Evolutionary conservation across 1,140 invertebrate genomes (phyloP), one percentile per base, ranked within the genome.

Genomic region (Gonatopus flavifemur): DNA sequence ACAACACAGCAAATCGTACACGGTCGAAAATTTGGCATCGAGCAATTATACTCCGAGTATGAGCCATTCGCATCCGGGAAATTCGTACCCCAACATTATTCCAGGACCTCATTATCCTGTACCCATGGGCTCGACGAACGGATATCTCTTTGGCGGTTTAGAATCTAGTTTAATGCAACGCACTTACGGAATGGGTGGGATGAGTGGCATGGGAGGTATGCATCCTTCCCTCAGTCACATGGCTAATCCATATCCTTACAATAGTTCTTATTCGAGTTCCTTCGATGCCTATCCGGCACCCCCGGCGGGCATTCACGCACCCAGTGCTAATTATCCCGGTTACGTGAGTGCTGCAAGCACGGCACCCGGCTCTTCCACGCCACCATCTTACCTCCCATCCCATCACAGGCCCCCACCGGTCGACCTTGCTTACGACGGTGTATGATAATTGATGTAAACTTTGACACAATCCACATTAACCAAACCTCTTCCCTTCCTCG

Each of bases 161-260:
- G 76, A 78, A 44, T 66, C 74, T 25, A 76, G 71, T 56, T 60
- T 78, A 30, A 75, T 77, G 69, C 76, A 76, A 52, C 73, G 74
- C 37, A 69, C 67, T 38, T 77, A 78, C 54, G 63, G 62, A n/a
- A 72, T 72, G 60, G 37, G 69, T 36, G 62, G 68, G n/a, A 73
- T 70, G 66, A 62, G 66, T 44, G 62, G 69, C 15, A 74, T 73
- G 70, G 56, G 68, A 13, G 63, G 69, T 39, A 76, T 77, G 72
- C 74, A 78, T 45, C 72, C 74, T 12, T 71, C 72, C 21, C 64
- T 77, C 25, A 67, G 72, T 7, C 76, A 76, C 33, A 72, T 76
- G 67, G 63, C 59, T 30, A 77, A 75, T 52, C 68, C 72, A 30
- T 78, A 77, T 51, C 62, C 73, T 2, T 77, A 78, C 59, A 78